A percentile compares a stretch with the other conserved stretches of the same genome.
These are phyloP conservation scores for Ptilonorhynchus violaceus DNA, from an alignment of 2,113 vertebrate genomes.

Conservation along the genomic window DNA sequence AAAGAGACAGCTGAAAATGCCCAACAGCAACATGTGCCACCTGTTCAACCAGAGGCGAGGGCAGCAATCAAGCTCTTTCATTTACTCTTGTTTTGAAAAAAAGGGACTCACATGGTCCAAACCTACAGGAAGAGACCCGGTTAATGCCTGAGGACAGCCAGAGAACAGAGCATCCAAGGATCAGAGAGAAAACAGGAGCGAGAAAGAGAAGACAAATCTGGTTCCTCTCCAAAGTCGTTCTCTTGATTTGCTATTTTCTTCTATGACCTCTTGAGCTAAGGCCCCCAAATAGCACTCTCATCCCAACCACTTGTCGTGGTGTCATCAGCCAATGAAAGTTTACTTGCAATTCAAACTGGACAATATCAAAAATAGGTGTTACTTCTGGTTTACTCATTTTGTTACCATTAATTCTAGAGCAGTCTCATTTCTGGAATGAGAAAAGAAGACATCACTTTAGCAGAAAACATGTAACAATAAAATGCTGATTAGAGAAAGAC, in stretches of 20 bases:
- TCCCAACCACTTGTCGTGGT: not conserved
- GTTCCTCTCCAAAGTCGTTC: not conserved
- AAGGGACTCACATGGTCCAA: not conserved
- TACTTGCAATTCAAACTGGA: not conserved
- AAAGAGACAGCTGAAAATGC: not conserved
- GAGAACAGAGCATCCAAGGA: not conserved
- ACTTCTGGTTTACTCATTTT: not conserved
- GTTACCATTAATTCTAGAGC: not conserved
- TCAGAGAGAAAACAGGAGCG: not conserved
- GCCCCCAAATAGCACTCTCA: not conserved
- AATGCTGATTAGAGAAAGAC: conserved; percentile 23
- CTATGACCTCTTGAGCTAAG: not conserved
- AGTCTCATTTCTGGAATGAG: not conserved
- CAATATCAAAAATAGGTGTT: not conserved
- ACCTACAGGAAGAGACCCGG: not conserved
- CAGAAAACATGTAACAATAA: conserved; percentile 4
- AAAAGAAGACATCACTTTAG: not conserved
- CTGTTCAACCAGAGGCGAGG: not conserved
- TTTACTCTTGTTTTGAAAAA: not conserved
- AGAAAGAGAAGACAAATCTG: not conserved
- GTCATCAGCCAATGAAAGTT: not conserved
- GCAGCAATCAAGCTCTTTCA: not conserved
- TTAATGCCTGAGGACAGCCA: not conserved
- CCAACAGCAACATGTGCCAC: not conserved
- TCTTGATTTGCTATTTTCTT: not conserved